Percentiles rank a stretch among this genome's conserved stretches.
These are phyloP conservation scores for Cenopis cana DNA, from an alignment of 2,888 invertebrate species.

Conservation along the genomic window DNA sequence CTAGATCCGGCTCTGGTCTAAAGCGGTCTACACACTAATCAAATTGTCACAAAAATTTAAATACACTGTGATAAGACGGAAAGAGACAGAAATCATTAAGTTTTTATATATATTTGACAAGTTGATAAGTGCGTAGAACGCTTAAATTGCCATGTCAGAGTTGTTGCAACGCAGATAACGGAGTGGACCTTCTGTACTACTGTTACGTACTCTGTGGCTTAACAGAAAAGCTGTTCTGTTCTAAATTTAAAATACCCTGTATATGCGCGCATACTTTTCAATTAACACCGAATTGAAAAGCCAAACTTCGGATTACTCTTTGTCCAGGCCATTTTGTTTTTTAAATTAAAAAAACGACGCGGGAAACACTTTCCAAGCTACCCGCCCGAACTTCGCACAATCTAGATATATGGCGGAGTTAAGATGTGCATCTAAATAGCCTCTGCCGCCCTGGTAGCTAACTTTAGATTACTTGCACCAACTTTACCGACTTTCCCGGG, in stretches of 20 bases:
- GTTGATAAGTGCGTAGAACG: too few species aligned
- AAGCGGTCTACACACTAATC: too few species aligned
- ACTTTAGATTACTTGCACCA: constrained; percentile 85
- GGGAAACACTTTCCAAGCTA: constrained; percentile 66
- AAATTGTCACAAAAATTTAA: too few species aligned
- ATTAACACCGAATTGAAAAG: constrained; percentile 40
- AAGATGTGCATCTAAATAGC: constrained; percentile 85
- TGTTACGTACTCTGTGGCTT: too few species aligned
- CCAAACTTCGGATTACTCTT: constrained; percentile 24
- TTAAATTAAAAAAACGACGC: constrained; percentile 51
- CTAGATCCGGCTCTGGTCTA: too few species aligned
- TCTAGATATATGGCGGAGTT: constrained; percentile 84
- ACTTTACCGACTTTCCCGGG: constrained; percentile 72
- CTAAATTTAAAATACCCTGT: constrained; percentile 27
- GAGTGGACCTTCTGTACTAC: too few species aligned
- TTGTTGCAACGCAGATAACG: too few species aligned
- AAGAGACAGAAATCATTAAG: too few species aligned
- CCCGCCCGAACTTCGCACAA: constrained; percentile 67
- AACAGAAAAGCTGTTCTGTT: constrained; percentile 5
- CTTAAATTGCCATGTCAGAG: too few species aligned
- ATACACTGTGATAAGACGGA: too few species aligned
- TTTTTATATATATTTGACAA: too few species aligned
- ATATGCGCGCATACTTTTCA: constrained; percentile 39
- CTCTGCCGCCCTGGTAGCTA: constrained; percentile 80
- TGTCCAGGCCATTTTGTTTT: constrained; percentile 36